Conservation (phyloP, 2,113 vertebrate species). For the Podocnemis expansa region DNA sequence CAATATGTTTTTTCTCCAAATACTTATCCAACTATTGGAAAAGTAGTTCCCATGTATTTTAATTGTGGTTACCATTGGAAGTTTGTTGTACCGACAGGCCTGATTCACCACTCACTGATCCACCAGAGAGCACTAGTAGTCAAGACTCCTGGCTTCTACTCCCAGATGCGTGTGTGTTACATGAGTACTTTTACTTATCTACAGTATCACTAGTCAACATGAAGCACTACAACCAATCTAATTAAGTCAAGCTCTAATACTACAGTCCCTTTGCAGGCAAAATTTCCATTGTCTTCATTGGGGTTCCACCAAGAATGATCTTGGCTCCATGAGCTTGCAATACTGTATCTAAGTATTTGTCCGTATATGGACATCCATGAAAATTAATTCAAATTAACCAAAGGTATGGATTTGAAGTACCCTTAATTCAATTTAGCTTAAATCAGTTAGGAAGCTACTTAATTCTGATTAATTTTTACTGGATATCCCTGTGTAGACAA, state of each 20-base stretch:
- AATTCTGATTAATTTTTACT: not conserved
- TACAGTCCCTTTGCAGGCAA: not conserved
- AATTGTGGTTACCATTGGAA: rapidly evolving
- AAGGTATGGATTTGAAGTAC: not conserved
- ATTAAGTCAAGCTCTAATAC: not conserved
- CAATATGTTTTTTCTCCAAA: not conserved
- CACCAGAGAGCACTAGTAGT: not conserved
- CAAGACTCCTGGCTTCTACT: not conserved
- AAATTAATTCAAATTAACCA: not conserved
- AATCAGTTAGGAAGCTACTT: not conserved
- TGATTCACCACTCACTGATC: rapidly evolving
- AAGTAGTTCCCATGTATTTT: not conserved
- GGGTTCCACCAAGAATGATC: not conserved
- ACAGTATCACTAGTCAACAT: not conserved
- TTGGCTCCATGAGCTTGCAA: conserved; percentile 17
- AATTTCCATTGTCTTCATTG: not conserved
- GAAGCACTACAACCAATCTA: not conserved
- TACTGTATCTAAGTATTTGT: not conserved
- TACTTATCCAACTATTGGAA: not conserved
- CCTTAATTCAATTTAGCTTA: not conserved
- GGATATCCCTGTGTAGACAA: not conserved
- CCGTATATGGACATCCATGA: not conserved
- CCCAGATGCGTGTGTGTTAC: no score
- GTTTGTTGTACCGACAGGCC: not conserved
- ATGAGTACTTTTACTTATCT: not conserved